These are phyloP conservation scores for Heteronetta atricapilla DNA, from an alignment of 2,113 vertebrate species.

Conservation along the genomic window DNA sequence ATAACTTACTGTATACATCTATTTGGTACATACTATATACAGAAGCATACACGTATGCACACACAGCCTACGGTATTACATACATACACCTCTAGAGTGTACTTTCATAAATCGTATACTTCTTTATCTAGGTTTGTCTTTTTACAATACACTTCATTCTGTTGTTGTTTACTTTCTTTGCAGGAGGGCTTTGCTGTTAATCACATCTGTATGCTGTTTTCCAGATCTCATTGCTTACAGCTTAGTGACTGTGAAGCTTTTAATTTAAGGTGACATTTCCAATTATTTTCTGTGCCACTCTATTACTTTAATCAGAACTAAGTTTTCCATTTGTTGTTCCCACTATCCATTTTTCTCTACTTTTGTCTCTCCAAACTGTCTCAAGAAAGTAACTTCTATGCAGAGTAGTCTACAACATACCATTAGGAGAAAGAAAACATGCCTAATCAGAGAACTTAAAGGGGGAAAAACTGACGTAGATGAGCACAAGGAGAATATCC, in stretches of 20 bases:
- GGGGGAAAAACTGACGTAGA: neutral
- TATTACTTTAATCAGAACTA: neutral
- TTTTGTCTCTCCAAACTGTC: neutral
- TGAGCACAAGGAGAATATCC: neutral
- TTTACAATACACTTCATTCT: neutral
- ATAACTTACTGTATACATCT: neutral
- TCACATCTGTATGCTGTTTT: neutral
- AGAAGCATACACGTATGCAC: neutral
- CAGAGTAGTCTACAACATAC: neutral
- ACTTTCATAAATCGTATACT: neutral
- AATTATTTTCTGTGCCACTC: neutral
- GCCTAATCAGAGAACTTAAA: neutral
- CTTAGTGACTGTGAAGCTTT: neutral
- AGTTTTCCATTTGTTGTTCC: neutral
- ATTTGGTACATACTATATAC: neutral
- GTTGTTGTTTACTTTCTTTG: neutral
- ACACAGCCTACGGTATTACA: neutral
- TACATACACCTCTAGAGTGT: neutral
- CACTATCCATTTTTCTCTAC: neutral
- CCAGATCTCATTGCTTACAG: neutral
- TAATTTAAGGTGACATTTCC: conserved; percentile 5
- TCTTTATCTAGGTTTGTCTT: neutral
- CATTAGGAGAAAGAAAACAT: neutral
- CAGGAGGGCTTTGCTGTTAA: neutral
- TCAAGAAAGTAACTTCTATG: neutral